A percentile compares a stretch with the other conserved stretches of the same genome.
Conservation (phyloP, 2,797 vertebrate genomes). For the Dermochelys coriacea region DNA sequence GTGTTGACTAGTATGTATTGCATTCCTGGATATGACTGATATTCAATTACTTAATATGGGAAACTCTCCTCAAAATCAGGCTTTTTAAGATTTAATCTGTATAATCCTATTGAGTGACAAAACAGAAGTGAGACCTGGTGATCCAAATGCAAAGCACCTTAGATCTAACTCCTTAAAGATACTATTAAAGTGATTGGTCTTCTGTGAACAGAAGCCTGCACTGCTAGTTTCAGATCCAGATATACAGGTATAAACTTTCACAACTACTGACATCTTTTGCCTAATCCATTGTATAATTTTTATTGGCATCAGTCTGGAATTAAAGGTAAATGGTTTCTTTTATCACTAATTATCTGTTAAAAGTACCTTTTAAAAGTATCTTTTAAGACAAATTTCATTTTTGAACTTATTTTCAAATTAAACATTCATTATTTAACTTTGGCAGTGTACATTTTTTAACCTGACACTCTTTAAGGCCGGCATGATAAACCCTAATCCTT, state of each 20-base stretch:
- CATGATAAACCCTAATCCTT: conserved; percentile 66
- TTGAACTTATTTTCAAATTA: conserved; percentile 12
- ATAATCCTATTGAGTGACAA: conserved; percentile 14
- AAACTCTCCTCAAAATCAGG: neutral
- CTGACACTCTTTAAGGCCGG: conserved; percentile 55
- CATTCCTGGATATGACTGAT: neutral
- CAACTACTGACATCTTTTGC: neutral
- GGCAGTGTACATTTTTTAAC: conserved; percentile 38
- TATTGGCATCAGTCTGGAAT: neutral
- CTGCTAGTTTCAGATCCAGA: conserved; percentile 38
- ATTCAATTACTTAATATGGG: neutral
- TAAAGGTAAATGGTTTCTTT: neutral
- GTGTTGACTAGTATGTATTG: neutral
- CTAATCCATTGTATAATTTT: neutral
- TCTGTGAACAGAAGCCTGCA: conserved; percentile 28
- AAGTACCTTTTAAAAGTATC: neutral
- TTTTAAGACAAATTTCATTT: conserved; percentile 10
- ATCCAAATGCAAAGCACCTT: neutral
- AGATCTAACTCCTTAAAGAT: conserved; percentile 16
- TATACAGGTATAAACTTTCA: neutral
- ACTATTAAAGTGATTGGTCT: neutral
- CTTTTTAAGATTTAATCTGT: neutral
- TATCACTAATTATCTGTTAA: conserved; percentile 15
- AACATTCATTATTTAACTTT: neutral
- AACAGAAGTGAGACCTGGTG: neutral